Percentiles rank a stretch among this genome's conserved stretches.
Conservation (phyloP, 1,140 invertebrate species). For the Ditylenchus dipsaci region DNA sequence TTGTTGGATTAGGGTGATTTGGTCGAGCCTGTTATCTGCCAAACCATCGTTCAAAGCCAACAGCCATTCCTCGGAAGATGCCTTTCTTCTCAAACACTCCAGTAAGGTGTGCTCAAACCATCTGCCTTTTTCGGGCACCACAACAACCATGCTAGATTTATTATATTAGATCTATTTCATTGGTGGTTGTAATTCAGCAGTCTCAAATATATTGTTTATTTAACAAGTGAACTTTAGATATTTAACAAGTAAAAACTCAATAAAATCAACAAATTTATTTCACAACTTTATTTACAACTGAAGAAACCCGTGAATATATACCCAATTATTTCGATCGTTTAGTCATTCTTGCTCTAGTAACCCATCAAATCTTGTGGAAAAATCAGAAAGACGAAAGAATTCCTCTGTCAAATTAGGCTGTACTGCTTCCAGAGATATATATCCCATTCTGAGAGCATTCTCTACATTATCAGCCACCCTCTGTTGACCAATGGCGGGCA, state of each 20-base stretch:
- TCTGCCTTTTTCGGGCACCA: neutral
- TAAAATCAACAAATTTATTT: too few species aligned
- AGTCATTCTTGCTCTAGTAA: neutral
- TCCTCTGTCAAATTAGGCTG: neutral
- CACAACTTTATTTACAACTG: too few species aligned
- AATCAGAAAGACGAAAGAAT: neutral
- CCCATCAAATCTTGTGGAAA: neutral
- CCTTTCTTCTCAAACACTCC: conserved; percentile 8
- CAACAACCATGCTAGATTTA: neutral
- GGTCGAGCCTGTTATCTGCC: neutral
- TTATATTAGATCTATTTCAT: too few species aligned
- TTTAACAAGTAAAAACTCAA: too few species aligned
- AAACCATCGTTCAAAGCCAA: neutral
- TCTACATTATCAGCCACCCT: neutral
- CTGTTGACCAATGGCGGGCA: neutral
- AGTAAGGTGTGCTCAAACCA: neutral
- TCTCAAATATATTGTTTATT: too few species aligned
- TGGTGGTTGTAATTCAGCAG: too few species aligned
- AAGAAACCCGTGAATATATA: too few species aligned
- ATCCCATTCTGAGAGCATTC: neutral
- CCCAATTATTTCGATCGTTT: too few species aligned
- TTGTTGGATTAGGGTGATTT: neutral
- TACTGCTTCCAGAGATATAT: neutral
- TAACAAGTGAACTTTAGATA: too few species aligned
- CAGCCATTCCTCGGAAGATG: neutral